Base-by-base conservation (phyloP, 2,797 vertebrate species). In the Enteromius radiatus region DNA sequence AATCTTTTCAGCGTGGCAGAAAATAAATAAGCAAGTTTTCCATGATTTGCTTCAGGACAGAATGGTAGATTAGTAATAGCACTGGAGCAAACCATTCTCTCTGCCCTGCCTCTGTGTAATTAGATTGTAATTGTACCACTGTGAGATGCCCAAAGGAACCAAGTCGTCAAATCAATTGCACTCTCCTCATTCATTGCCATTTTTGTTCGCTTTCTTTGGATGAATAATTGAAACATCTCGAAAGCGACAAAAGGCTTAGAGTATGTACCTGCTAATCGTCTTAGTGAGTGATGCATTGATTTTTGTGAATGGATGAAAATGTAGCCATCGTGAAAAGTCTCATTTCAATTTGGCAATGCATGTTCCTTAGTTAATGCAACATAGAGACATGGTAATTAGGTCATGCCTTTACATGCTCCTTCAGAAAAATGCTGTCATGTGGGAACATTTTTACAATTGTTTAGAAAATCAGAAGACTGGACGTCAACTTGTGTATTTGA, bases 141-240 rank as follows among this genome's bases (percentile, higher is more conserved):
- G 61, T 21, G 52, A 68, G 76, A 78, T 21, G 52, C 65, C 69
- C 52, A 82, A 81, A 81, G 81, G 81, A 69, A 59, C 67, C 28
- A 63, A 61, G 56, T 61, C n/a, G 7, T 49, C 67, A 49, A 61
- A 45, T 49, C 67, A 71, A 71, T 49, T 33, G 81, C 2, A 1
- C 65, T 56, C 74, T 83, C 81, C 49, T 83, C 23, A 33, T 83
- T 80, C 78, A 81, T 28, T 21, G 69, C 52, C 59, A 54, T 49
- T 84, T 68, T 38, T 61, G 43, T 79, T 69, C 68, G 67, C 70
- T 84, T 83, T 83, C 63, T n/a, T 36, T 64, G 69, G 43, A 61
- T 71, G n/a, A 78, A 81, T 88, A 86, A 88, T 86, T 86, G 68
- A 86, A 86, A 78, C 21, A 61, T 81, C 68, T 76, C 70, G 23